Evolutionary conservation across 2,888 invertebrate species (phyloP), one percentile per base, ranked within the genome.

Genomic region (Exocentrus adspersus): DNA sequence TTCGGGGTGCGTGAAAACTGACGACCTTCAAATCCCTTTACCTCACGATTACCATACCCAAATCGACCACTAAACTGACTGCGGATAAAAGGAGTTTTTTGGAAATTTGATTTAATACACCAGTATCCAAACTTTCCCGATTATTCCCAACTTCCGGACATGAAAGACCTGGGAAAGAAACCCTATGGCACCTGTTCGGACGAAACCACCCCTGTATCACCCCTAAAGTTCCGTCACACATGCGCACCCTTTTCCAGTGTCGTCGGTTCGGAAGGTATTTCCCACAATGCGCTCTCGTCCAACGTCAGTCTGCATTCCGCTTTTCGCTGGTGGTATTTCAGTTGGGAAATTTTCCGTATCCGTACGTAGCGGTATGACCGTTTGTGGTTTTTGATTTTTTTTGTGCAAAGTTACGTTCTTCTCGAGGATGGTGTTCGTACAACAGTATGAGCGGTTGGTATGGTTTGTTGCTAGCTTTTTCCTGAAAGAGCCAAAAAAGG

Each of bases 221-320:
- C 68, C 68, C 65, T 65, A 59, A n/a, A 60, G 62, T 46, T 21
- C 10, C 52, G 12, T 20, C 52, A 57, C 60, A 61, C 67, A 69
- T 69, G 71, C 71, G 71, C 70, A 63, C 45, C 50, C 62, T 61
- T 51, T 50, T 56, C 60, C 60, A 68, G 62, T 64, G 53, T 48
- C 42, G 53, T 45, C 53, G n/a, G n/a, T n/a, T n/a, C n/a, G 45
- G 61, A 53, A 32, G 64, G 53, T 53, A 58, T 64, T 67, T 61
- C 42, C 60, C 45, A 60, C 60, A 52, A 52, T 57, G 57, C 52
- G 54, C 51, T 52, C 50, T 48, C 46, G 43, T 57, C 50, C 20
- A 21, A 45, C 52, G 54, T 42, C 59, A 66, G 66, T 63, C 52
- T 51, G 45, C 56, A 62, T 62, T 66, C 52, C 54, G 59, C 14